phyloP scores from a whole-genome alignment of 2,888 invertebrate species.

The Plebejus argus region DNA sequence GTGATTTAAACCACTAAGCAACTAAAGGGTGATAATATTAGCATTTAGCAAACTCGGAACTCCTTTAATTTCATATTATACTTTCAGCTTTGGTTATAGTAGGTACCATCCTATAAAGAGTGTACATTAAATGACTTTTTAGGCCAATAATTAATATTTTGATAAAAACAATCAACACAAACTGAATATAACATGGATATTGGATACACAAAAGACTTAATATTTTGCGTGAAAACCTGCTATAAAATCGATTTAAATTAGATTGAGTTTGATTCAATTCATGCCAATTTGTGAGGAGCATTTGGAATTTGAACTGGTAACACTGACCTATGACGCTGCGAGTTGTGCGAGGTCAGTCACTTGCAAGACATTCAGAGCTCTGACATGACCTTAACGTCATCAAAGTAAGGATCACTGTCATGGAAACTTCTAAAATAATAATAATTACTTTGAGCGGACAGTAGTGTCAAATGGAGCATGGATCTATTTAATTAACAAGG shows the following conservation, averaged over 20 bases:
- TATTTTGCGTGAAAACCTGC: not conserved
- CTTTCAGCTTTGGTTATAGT: no score
- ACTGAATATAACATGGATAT: not conserved
- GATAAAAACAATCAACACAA: not conserved
- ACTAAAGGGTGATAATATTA: not conserved
- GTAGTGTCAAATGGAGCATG: not conserved
- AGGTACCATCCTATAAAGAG: not conserved
- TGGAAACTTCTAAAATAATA: not conserved
- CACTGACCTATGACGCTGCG: conserved; percentile 2
- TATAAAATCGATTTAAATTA: not conserved
- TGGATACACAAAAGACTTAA: not conserved
- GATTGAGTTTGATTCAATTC: not conserved
- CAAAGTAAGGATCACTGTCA: not conserved
- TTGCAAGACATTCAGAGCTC: not conserved
- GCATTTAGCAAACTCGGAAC: not conserved
- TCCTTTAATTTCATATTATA: not conserved
- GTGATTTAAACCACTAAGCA: not conserved
- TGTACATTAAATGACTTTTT: not conserved
- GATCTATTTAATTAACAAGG: not conserved
- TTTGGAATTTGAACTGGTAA: not conserved
- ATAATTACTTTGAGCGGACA: not conserved
- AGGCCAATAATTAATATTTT: not conserved
- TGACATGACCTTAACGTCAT: not conserved
- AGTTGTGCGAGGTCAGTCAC: conserved; percentile 7
- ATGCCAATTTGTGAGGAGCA: not conserved